Percentiles rank a stretch among this genome's conserved stretches.
Evolutionary conservation across 2,113 vertebrate genomes (phyloP).

Genomic region (Etheostoma cragini): DNA sequence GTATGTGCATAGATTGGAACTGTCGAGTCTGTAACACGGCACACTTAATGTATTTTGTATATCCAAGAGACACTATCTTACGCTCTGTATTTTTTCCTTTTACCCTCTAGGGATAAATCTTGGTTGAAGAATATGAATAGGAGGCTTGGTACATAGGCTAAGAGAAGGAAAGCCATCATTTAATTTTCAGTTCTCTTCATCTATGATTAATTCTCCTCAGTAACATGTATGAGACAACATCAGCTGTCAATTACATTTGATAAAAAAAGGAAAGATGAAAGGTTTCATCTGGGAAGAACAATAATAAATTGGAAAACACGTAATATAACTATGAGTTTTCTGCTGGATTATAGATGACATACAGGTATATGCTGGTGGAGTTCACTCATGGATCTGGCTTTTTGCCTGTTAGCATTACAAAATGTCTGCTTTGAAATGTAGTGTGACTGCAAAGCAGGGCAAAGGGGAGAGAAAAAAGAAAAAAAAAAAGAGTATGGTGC

Average conservation of each 20-base stretch:
- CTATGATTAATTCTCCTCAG: slow-evolving; percentile 49
- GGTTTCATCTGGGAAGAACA: slow-evolving; percentile 8
- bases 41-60: background rate
- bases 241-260: slow-evolving; percentile 39
- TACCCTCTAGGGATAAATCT: slow-evolving; percentile 25
- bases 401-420: slow-evolving; percentile 37
- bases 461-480: slow-evolving; percentile 5
- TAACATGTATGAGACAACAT: slow-evolving; percentile 42
- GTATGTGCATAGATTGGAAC: background rate
- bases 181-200: slow-evolving; percentile 50
- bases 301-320: slow-evolving; percentile 31
- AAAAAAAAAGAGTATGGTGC: slow-evolving; percentile 25
- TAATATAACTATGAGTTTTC: slow-evolving; percentile 29
- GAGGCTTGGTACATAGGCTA: slow-evolving; percentile 17
- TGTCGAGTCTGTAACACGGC: background rate
- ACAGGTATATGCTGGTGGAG: slow-evolving; percentile 32
- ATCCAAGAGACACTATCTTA: slow-evolving; percentile 7
- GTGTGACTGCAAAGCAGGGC: slow-evolving; percentile 30
- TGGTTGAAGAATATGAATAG: slow-evolving; percentile 9
- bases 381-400: slow-evolving; percentile 34
- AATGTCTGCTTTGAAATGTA: slow-evolving; percentile 55
- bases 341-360: slow-evolving; percentile 21
- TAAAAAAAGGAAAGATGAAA: slow-evolving; percentile 35
- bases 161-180: slow-evolving; percentile 46
- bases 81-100: background rate